phyloP scores from a whole-genome alignment of 2,888 invertebrate species.

The Empis livida region DNA sequence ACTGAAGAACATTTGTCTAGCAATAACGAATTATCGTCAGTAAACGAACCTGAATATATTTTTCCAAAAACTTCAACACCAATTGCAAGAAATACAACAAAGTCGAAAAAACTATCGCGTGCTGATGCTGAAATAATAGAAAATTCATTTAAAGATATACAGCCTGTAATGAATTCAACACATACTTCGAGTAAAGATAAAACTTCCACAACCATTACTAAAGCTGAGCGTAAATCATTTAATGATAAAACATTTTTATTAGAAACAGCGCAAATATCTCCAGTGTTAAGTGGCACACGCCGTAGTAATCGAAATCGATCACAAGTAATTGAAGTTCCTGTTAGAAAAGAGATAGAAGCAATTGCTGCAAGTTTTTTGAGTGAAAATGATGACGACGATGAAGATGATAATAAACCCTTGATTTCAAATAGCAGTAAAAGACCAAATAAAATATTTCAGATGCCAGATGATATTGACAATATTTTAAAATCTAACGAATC shows the following conservation, averaged over 20 bases:
- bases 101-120: not conserved
- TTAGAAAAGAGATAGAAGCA: constrained; percentile 14
- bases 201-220: not conserved
- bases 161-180: not conserved
- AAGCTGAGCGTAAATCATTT: not conserved
- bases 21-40: too few relatives aligned
- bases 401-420: not conserved
- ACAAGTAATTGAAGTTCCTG: not conserved
- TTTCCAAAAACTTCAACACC: too few relatives aligned
- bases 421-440: not conserved
- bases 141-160: not conserved
- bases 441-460: not conserved
- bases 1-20: too few relatives aligned
- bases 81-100: not conserved
- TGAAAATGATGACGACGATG: constrained; percentile 11
- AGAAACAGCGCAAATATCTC: too few relatives aligned
- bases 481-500: not conserved
- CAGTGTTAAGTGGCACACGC: constrained; percentile 1
- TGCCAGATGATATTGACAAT: not conserved
- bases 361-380: constrained; percentile 16
- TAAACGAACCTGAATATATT: too few relatives aligned
- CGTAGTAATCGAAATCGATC: not conserved
- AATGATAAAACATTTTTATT: not conserved
- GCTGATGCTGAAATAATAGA: not conserved
- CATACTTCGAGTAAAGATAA: not conserved